Evolutionary conservation across 1,140 invertebrate genomes (phyloP).

Genomic region (Daktulosphaira vitifoliae): DNA sequence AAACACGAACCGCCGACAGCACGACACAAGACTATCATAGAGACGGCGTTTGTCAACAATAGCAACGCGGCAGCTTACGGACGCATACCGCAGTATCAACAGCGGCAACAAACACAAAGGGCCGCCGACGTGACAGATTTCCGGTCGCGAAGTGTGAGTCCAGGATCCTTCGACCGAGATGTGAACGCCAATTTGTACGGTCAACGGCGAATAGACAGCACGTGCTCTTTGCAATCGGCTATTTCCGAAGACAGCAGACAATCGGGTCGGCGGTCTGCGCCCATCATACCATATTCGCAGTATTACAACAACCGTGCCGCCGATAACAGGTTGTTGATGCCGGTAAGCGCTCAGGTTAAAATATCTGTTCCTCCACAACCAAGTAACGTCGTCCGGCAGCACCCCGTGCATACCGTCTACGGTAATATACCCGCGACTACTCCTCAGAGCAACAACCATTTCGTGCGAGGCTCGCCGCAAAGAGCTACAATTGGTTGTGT

Average conservation of each 20-base stretch:
- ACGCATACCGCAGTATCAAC: not conserved
- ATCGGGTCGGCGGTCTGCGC: constrained; percentile 31
- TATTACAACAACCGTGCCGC: constrained; percentile 29
- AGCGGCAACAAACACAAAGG: not conserved
- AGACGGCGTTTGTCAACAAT: constrained; percentile 35
- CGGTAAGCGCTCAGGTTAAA: constrained; percentile 21
- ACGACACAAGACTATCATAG: constrained; percentile 26
- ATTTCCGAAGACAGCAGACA: not conserved
- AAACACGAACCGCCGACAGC: not conserved
- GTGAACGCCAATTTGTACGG: constrained; percentile 7
- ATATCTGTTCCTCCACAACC: constrained; percentile 8
- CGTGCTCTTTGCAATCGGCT: not conserved
- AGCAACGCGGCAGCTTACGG: not conserved
- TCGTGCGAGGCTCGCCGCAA: constrained; percentile 30
- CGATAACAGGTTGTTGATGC: constrained; percentile 11
- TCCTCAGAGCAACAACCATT: constrained; percentile 21
- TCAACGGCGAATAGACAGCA: constrained; percentile 3
- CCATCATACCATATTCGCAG: constrained; percentile 29
- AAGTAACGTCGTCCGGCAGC: not conserved
- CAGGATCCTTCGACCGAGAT: constrained; percentile 14
- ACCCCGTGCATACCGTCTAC: not conserved
- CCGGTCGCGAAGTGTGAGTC: constrained; percentile 36
- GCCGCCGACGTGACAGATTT: not conserved
- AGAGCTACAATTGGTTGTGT: constrained; percentile 35
- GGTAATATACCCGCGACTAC: constrained; percentile 1